Percentiles rank a stretch among this genome's conserved stretches.
Conservation (phyloP, 1,140 invertebrate species). For the Drosophila bocki region DNA sequence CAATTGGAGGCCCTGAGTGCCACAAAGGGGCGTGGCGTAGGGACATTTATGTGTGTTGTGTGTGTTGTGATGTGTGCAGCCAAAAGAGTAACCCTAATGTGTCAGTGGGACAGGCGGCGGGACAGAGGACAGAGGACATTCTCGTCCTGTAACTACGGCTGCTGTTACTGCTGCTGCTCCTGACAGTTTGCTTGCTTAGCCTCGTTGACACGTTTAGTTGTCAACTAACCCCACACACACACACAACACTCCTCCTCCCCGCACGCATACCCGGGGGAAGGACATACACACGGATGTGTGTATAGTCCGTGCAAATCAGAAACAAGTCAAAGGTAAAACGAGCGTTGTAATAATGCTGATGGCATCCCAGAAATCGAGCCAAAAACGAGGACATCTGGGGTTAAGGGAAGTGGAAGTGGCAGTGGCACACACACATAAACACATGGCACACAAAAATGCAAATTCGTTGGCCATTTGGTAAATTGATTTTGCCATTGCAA, state of each 20-base stretch:
- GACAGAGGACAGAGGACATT: constrained; percentile 15
- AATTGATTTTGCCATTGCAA: constrained; percentile 71
- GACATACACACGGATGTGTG: constrained; percentile 12
- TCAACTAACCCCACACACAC: constrained; percentile 51
- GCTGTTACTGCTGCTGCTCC: constrained; percentile 40
- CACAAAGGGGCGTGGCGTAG: constrained; percentile 5
- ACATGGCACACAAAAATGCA: constrained; percentile 51
- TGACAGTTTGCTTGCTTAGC: constrained; percentile 69
- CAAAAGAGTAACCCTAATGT: constrained; percentile 74
- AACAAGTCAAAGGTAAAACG: constrained; percentile 74
- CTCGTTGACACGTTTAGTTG: constrained; percentile 81
- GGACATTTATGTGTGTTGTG: constrained; percentile 56
- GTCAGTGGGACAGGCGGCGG: constrained; percentile 58
- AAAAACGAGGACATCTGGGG: constrained; percentile 36
- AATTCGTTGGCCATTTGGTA: constrained; percentile 73
- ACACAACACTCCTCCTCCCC: background rate
- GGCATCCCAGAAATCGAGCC: constrained; percentile 48
- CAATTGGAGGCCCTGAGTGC: constrained; percentile 18
- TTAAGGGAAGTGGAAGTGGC: background rate
- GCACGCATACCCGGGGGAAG: constrained; percentile 16
- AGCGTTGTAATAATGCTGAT: constrained; percentile 72
- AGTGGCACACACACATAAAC: constrained; percentile 2
- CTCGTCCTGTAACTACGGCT: constrained; percentile 32
- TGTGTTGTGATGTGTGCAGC: constrained; percentile 44
- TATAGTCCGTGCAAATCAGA: constrained; percentile 67